Base-by-base conservation (phyloP, 2,888 invertebrate genomes). In the Latheticus oryzae region DNA sequence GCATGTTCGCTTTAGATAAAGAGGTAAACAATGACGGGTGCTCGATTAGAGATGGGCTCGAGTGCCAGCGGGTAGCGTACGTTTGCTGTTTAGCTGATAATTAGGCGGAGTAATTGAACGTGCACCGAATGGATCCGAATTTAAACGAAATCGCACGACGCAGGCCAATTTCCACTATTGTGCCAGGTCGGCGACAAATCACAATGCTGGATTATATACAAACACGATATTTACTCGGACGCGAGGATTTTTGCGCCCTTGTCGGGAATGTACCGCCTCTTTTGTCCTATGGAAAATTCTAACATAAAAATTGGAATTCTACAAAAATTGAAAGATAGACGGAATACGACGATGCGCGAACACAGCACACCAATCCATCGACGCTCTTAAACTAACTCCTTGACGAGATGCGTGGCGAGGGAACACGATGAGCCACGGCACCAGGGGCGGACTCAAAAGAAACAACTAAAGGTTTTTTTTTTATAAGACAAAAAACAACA, bases 101-200 rank as follows among this genome's bases (percentile, higher is more conserved):
- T 75, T 75, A 75, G 72, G 64, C 65, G 66, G 67, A 73, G 73
- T 75, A 74, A 75, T 75, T 75, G 73, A 75, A 75, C 72, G 71
- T 64, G 64, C 58, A 61, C 63, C 71, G 72, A 70, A 58, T 60
- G 37, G 33, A 28, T 45, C 42, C 71, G 72, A 68, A 57, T 52
- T 33, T 30, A 32, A 40, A 38, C 71, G 72, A 68, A 47, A 53
- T 37, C 26, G 38, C 24, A 58, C 71, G 71, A 72, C 47, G 61
- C 52, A 35, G 60, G 56, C 58, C 65, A 64, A 68, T 68, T 68
- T 66, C 64, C 62, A 67, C 66, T 69, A 70, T 73, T 71, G 70
- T 69, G 70, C 68, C 70, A 70, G 71, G 70, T 71, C 71, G 47
- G 70, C 65, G 70, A 69, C 70, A 45, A 70, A 71, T 69, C 69